Conservation (phyloP, 2,888 invertebrate species). For the Salpingus planirostris region DNA sequence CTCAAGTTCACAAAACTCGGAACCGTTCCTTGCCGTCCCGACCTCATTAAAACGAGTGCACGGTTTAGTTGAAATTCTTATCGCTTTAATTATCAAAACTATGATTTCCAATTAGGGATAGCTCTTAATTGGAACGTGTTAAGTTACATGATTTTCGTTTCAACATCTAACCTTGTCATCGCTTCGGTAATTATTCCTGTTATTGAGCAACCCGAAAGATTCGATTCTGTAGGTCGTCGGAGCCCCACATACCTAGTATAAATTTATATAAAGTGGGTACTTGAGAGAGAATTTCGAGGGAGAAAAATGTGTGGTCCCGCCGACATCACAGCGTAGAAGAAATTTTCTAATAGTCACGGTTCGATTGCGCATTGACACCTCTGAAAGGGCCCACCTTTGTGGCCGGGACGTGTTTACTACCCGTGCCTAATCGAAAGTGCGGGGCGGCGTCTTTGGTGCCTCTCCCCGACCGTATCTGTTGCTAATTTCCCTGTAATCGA, state of each 20-base stretch:
- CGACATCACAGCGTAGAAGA: background rate
- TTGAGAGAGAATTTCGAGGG: no score
- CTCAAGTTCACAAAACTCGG: no score
- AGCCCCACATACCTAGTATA: no score
- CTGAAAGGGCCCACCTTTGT: conserved; percentile 6
- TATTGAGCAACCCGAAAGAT: no score
- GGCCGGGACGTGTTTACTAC: conserved; percentile 3
- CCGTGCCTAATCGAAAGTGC: conserved; percentile 7
- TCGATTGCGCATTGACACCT: conserved; percentile 7
- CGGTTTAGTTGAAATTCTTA: no score
- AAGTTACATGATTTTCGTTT: background rate
- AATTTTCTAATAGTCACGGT: conserved; percentile 6
- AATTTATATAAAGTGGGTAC: no score
- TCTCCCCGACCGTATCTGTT: conserved; percentile 5
- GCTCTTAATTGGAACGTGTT: background rate
- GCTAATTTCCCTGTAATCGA: conserved; percentile 5
- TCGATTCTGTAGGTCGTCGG: no score
- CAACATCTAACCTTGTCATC: background rate
- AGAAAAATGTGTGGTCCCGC: conserved; percentile 8
- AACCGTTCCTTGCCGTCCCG: no score
- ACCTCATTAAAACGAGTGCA: no score
- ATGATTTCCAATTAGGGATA: background rate
- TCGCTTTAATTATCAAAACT: no score
- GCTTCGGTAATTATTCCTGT: background rate
- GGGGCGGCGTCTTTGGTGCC: conserved; percentile 3